Conservation (phyloP, 2,888 invertebrate species). For the Periphyllus acericola region DNA sequence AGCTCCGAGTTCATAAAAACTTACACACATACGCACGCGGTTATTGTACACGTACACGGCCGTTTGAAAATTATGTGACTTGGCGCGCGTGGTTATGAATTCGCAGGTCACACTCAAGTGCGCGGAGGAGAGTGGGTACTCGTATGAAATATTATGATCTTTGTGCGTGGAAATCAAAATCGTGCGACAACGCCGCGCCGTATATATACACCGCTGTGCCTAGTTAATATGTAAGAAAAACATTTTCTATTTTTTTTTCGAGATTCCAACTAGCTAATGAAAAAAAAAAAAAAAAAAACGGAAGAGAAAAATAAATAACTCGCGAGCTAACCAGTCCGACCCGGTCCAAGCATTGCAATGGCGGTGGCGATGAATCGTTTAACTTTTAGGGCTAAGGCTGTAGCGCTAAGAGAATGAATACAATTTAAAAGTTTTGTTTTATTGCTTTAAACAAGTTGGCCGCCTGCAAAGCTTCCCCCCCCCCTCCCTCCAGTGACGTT, state of each 20-base stretch:
- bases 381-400: not conserved
- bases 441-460: not conserved
- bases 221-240: not conserved
- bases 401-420: not conserved
- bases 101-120: slow-evolving; percentile 29
- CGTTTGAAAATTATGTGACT: not conserved
- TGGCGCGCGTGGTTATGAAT: not conserved
- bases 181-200: not conserved
- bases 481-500: not conserved
- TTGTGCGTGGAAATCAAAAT: not conserved
- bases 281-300: not conserved
- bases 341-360: not conserved
- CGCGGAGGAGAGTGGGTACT: slow-evolving; percentile 4
- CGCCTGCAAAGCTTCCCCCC: not conserved
- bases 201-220: not conserved
- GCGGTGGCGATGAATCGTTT: not conserved
- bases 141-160: not conserved
- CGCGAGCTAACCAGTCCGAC: no score
- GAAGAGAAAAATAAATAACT: not conserved
- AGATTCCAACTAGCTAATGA: not conserved
- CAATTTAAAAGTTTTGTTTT: slow-evolving; percentile 36
- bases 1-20: not conserved
- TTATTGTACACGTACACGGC: not conserved
- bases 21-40: no score
- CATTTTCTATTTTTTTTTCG: not conserved